Conservation (phyloP, 2,888 invertebrate species). For the Hesperia comma region DNA sequence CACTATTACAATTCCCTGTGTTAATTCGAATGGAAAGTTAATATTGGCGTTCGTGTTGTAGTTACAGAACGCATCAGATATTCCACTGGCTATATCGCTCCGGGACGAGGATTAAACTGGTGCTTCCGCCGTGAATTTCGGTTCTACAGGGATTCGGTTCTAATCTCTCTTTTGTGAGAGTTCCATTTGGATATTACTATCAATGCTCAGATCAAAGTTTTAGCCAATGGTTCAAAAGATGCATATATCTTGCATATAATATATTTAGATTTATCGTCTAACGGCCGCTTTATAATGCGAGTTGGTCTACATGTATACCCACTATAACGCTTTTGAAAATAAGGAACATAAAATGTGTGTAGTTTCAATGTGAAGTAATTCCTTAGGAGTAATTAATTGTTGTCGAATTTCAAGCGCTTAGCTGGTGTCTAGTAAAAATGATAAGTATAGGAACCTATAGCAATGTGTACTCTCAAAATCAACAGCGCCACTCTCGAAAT, state of each 20-base stretch:
- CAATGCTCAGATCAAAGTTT: background rate
- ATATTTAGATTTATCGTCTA: too few species aligned
- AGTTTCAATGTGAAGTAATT: too few species aligned
- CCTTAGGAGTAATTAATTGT: too few species aligned
- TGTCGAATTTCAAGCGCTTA: too few species aligned
- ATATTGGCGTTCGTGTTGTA: slow-evolving; percentile 5
- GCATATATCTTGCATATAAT: background rate
- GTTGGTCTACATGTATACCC: too few species aligned
- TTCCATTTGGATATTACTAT: background rate
- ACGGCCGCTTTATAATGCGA: too few species aligned
- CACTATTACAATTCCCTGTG: background rate
- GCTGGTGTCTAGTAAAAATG: too few species aligned
- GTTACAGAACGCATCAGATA: slow-evolving; percentile 4
- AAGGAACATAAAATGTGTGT: too few species aligned
- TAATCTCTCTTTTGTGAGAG: background rate
- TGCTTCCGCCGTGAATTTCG: background rate
- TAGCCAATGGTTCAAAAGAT: background rate
- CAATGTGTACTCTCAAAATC: too few species aligned
- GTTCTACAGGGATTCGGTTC: background rate
- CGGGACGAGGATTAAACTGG: background rate
- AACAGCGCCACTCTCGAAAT: too few species aligned
- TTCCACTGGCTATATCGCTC: slow-evolving; percentile 2
- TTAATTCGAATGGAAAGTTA: slow-evolving; percentile 5
- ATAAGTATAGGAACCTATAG: too few species aligned
- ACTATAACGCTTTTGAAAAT: too few species aligned